Conservation (phyloP, 37 sponge, comb jelly and placozoan genomes). For the Theonella swinhoei region DNA sequence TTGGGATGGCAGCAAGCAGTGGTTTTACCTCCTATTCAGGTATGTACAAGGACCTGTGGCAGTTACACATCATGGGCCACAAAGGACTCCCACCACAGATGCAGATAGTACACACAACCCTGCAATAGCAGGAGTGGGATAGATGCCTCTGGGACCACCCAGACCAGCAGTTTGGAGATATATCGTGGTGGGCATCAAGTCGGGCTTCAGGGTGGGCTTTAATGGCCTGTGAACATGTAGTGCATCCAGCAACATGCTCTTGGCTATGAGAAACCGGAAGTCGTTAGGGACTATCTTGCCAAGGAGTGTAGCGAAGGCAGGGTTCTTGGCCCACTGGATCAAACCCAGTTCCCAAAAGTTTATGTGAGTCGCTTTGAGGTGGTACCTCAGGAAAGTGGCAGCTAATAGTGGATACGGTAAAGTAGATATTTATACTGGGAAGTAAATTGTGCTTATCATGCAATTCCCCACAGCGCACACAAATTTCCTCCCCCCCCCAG, state of each 20-base stretch:
- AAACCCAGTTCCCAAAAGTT: neutral
- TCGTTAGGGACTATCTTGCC: neutral
- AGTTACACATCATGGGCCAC: neutral
- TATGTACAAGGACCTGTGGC: neutral
- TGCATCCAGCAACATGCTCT: neutral
- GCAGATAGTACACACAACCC: neutral
- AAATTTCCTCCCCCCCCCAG: no score
- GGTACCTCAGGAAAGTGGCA: slow-evolving; percentile 1
- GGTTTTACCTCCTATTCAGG: no score
- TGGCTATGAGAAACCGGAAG: neutral
- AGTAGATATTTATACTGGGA: no score
- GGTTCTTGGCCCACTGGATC: slow-evolving; percentile 1
- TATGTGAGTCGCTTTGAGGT: neutral
- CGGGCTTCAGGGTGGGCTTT: slow-evolving; percentile 11
- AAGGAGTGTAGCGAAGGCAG: slow-evolving; percentile 5
- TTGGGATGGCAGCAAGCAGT: no score
- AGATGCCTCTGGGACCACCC: neutral
- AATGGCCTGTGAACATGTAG: neutral
- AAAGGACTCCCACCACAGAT: neutral
- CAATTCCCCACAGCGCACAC: no score
- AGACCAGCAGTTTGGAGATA: neutral
- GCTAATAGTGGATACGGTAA: slow-evolving; percentile 2
- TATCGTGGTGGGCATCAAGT: neutral
- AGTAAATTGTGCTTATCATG: no score
- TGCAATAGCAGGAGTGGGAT: neutral